Percentiles rank a stretch among this genome's conserved stretches.
These are phyloP conservation scores for Myrmophylax atrothorax DNA, from an alignment of 2,113 vertebrate species.

Conservation along the genomic window DNA sequence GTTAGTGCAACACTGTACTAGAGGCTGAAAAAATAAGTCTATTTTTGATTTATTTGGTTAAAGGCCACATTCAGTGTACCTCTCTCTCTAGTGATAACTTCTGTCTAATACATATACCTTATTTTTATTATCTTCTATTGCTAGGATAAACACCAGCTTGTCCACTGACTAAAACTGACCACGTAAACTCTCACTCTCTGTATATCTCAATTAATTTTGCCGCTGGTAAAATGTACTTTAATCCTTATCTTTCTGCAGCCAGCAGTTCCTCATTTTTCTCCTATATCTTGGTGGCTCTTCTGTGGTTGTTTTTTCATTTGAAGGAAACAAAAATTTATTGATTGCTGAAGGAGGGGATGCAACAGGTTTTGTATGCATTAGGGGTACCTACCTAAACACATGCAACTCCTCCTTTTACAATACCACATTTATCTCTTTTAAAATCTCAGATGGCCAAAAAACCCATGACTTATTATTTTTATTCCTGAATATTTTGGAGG, in stretches of 20 bases:
- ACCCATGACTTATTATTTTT: neutral
- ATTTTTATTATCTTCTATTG: conserved; percentile 8
- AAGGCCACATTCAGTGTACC: neutral
- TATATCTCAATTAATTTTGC: neutral
- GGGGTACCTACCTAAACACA: neutral
- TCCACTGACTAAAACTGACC: neutral
- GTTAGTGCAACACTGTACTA: neutral
- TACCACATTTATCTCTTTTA: neutral
- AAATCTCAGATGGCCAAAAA: neutral
- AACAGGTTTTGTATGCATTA: neutral
- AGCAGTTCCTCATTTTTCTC: neutral
- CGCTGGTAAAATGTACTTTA: neutral
- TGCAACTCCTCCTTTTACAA: neutral
- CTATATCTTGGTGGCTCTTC: neutral
- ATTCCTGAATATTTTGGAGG: neutral
- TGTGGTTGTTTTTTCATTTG: neutral
- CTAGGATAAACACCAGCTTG: neutral
- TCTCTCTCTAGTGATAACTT: neutral
- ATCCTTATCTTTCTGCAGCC: neutral
- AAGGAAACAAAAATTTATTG: neutral
- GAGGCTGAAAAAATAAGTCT: neutral
- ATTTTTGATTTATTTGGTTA: conserved; percentile 26
- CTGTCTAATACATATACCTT: neutral
- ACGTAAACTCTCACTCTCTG: neutral
- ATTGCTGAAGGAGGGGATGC: neutral